phyloP scores from a whole-genome alignment of 2,797 vertebrate genomes.

The Phoebastria nigripes region DNA sequence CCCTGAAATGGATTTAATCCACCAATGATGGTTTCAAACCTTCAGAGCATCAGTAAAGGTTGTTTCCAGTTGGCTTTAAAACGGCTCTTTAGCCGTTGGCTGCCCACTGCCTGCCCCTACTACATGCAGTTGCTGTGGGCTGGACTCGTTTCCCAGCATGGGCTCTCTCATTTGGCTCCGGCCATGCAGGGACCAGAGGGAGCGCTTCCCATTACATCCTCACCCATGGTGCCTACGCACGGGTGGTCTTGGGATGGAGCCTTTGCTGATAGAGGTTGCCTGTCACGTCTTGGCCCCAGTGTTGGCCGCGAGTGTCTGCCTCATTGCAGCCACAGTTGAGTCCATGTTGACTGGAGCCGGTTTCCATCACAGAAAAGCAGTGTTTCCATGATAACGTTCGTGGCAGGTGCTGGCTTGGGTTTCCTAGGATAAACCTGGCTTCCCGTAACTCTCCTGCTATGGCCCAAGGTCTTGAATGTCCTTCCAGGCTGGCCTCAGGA shows the following conservation, averaged over 20 bases:
- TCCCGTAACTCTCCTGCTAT: background rate
- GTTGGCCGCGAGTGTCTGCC: background rate
- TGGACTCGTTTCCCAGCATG: background rate
- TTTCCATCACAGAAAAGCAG: background rate
- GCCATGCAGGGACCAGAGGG: background rate
- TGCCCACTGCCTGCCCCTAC: background rate
- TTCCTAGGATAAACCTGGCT: background rate
- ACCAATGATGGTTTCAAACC: background rate
- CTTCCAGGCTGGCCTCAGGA: background rate
- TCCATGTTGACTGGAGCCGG: accelerated
- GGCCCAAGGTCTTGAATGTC: background rate
- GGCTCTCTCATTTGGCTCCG: background rate
- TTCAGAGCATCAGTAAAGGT: background rate
- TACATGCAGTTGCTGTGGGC: background rate
- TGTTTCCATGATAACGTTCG: background rate
- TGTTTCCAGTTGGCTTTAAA: background rate
- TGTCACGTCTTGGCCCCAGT: background rate
- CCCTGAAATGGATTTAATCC: background rate
- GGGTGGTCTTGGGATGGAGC: background rate
- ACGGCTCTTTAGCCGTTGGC: accelerated
- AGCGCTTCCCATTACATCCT: background rate
- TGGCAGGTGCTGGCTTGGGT: background rate
- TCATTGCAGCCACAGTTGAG: background rate
- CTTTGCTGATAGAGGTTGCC: background rate
- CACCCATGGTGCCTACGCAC: accelerated